Evolutionary conservation across 2,888 invertebrate genomes (phyloP).

Genomic region (Pelosia muscerda): DNA sequence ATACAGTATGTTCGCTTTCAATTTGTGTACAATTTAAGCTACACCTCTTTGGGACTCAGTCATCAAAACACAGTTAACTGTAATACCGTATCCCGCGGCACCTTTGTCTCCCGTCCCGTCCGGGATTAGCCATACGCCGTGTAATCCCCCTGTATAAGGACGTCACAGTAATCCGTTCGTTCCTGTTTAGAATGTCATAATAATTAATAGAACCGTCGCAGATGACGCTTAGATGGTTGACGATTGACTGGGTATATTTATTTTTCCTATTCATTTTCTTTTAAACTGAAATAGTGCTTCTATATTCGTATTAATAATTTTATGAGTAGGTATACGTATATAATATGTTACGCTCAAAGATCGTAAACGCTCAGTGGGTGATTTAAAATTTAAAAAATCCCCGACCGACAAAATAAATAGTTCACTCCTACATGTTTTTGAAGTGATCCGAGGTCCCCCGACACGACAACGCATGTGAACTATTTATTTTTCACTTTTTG

Average conservation of each 20-base stretch:
- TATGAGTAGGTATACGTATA: too few relatives aligned
- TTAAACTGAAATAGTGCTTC: background rate
- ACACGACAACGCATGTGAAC: too few relatives aligned
- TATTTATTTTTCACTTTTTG: too few relatives aligned
- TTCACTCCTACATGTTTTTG: too few relatives aligned
- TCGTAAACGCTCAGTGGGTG: too few relatives aligned
- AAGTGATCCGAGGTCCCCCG: too few relatives aligned
- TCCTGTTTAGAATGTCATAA: conserved; percentile 21
- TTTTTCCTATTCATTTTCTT: background rate
- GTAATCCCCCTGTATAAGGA: conserved; percentile 28
- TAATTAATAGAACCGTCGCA: conserved; percentile 23
- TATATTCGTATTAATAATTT: too few relatives aligned
- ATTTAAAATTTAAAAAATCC: too few relatives aligned
- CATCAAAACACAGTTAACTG: conserved; percentile 17
- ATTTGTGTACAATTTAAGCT: background rate
- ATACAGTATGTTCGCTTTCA: background rate
- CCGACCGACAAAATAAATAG: too few relatives aligned
- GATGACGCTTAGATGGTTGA: conserved; percentile 13
- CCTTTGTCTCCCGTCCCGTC: conserved; percentile 23
- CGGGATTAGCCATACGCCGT: conserved; percentile 19
- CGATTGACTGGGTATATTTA: conserved; percentile 1
- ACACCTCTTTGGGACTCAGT: conserved; percentile 1
- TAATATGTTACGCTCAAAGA: too few relatives aligned
- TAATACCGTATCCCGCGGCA: conserved; percentile 13
- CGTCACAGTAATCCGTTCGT: conserved; percentile 23